Evolutionary conservation across 2,888 invertebrate genomes (phyloP).

Genomic region (Eumacrocentrus americanus): DNA sequence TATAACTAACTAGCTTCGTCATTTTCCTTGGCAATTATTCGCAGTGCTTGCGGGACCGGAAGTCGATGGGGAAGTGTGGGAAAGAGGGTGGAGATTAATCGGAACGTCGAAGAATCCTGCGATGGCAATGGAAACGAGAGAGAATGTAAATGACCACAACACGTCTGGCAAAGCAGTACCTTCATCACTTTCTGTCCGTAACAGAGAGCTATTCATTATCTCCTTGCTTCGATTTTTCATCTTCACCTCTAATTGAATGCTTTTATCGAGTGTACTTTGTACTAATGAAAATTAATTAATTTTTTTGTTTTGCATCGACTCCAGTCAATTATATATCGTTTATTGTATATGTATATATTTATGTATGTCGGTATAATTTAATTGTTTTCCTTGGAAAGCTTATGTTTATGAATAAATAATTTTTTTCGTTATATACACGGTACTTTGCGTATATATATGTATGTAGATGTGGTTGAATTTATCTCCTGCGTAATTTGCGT

Average conservation of each 20-base stretch:
- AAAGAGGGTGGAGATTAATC: background rate
- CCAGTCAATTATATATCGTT: too few relatives aligned
- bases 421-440: background rate
- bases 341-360: too few relatives aligned
- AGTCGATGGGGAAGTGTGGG: background rate
- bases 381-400: background rate
- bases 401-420: background rate
- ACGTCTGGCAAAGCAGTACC: background rate
- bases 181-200: background rate
- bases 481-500: slow-evolving; percentile 6
- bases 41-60: background rate
- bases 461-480: background rate
- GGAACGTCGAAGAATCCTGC: background rate
- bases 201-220: background rate
- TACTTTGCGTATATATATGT: background rate
- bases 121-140: background rate
- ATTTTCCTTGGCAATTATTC: background rate
- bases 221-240: background rate
- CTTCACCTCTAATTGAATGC: background rate
- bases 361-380: background rate
- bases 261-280: background rate
- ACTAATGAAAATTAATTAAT: background rate
- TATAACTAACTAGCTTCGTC: background rate
- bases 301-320: too few relatives aligned
- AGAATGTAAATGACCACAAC: background rate